phyloP scores from a whole-genome alignment of 2,113 vertebrate species.

The Anseranas semipalmata region DNA sequence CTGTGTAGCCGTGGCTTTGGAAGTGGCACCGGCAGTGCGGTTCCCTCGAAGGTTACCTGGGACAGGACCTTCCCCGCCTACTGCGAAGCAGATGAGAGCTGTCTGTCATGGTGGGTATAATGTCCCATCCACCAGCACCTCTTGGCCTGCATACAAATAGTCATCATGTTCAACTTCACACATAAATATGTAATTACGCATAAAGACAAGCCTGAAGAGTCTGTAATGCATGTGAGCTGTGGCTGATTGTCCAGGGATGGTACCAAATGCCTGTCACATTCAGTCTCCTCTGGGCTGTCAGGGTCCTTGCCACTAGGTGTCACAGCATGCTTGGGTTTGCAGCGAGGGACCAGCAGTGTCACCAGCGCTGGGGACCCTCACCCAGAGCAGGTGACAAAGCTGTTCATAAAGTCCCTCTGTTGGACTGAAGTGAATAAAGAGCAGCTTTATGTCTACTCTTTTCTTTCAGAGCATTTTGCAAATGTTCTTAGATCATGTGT shows the following conservation, averaged over 20 bases:
- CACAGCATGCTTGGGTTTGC: slow-evolving; percentile 19
- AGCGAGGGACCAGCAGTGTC: background rate
- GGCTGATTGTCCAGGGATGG: background rate
- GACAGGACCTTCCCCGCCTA: too few relatives aligned
- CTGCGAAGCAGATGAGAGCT: background rate
- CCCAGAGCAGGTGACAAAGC: accelerated
- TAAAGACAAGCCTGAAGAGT: background rate
- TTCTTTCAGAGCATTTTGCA: background rate
- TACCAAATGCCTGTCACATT: too few relatives aligned
- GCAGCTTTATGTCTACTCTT: background rate
- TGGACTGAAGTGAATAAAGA: background rate
- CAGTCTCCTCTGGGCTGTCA: background rate
- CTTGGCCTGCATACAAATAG: background rate
- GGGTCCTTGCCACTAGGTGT: slow-evolving; percentile 55
- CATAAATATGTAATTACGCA: accelerated
- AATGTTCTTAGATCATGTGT: background rate
- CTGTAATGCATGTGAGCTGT: background rate
- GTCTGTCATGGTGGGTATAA: background rate
- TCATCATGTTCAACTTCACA: accelerated
- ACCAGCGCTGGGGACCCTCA: background rate
- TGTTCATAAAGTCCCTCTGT: background rate
- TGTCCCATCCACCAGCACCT: background rate
- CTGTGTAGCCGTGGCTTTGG: background rate
- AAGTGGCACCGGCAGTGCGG: background rate
- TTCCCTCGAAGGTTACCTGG: background rate